Base-by-base conservation (phyloP, 1,140 invertebrate genomes). In the Drosophila pectinifera region DNA sequence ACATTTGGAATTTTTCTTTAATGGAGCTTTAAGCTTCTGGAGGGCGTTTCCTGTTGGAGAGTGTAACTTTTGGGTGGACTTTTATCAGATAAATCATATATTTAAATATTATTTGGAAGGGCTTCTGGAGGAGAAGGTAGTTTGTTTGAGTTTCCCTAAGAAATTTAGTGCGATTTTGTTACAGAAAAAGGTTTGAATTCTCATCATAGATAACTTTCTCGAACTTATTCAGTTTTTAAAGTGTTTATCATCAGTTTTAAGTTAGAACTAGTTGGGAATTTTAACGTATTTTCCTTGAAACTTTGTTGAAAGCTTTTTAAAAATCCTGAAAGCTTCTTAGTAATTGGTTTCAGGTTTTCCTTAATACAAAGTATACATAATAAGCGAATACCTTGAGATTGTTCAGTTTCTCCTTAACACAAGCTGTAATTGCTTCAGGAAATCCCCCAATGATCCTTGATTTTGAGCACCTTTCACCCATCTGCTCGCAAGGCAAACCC, bases 21-120 rank as follows among this genome's bases (percentile, higher is more conserved):
- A 16, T 8, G 18, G n/a, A 75, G 72, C 73, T 75, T 75, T 46
- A 65, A 75, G 59, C 72, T 74, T 69, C 0, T 0, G 3, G 36
- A 26, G n/a, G 13, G 6, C 0, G 41, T 20, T 26, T 3, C 28
- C 20, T 42, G 53, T 38, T 14, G 54, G 3, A 22, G 2, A 73
- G 69, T 72, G 67, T 59, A 42, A 13, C 39, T 56, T 18, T 24
- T 28, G 2, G 2, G 0, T 26, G 8, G 5, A 38, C 3, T 57
- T 14, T 18, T 3, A 0, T 18, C 4, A 26, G 1, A 2, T n/a
- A 0, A 5, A 31, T 31, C 18, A 14, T 31, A 13, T 49, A 13
- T 11, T 1, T 2, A 18, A 31, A 13, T 13, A 18, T 2, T 48
- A 16, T 5, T 1, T 13, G 31, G 0, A 34, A 11, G 2, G n/a